phyloP scores from a whole-genome alignment of 2,888 invertebrate genomes.

The Teleogryllus oceanicus region DNA sequence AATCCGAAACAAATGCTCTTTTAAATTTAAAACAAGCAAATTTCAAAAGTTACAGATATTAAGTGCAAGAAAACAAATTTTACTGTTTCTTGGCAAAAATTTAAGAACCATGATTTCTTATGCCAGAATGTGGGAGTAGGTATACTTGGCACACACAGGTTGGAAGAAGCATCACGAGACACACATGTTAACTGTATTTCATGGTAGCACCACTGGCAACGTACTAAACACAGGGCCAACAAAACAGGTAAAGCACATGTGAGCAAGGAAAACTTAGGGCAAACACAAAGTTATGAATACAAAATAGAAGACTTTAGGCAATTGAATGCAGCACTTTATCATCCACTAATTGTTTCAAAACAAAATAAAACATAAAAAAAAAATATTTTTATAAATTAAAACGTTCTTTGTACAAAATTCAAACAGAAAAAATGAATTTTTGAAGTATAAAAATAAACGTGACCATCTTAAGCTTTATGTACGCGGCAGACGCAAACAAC shows the following conservation, averaged over 20 bases:
- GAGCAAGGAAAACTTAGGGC: neutral
- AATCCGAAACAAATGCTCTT: too few relatives aligned
- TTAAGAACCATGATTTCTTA: neutral
- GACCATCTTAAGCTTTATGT: neutral
- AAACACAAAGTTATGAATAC: neutral
- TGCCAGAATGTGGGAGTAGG: neutral
- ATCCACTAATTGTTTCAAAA: neutral
- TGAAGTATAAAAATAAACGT: neutral
- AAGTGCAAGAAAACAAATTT: too few relatives aligned
- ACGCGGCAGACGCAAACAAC: neutral
- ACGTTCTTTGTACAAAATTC: neutral
- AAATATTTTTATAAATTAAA: neutral
- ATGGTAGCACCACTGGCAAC: neutral
- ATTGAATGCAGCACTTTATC: neutral
- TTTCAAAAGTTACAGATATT: too few relatives aligned
- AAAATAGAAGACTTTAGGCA: neutral
- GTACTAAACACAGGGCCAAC: neutral
- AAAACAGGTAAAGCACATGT: slow-evolving; percentile 18
- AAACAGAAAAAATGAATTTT: neutral
- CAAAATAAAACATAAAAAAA: too few relatives aligned
- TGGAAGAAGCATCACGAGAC: neutral
- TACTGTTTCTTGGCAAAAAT: too few relatives aligned
- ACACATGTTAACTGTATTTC: neutral
- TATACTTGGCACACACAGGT: neutral
- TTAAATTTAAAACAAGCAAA: too few relatives aligned